Percentiles rank a stretch among this genome's conserved stretches.
phyloP scores from a whole-genome alignment of 2,888 invertebrate genomes.

The Himalopsyche anomala region DNA sequence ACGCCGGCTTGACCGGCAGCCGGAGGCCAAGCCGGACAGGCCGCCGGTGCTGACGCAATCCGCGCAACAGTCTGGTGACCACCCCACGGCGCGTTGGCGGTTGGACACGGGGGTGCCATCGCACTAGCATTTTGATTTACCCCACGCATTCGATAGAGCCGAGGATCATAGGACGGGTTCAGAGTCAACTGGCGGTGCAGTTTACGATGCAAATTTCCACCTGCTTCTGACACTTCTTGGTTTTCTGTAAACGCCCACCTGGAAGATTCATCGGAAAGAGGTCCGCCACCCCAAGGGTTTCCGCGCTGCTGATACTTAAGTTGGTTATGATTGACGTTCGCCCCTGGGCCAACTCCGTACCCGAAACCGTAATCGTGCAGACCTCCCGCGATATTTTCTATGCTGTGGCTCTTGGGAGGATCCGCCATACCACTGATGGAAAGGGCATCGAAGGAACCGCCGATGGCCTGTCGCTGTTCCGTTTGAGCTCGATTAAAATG shows the following conservation, averaged over 20 bases:
- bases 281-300: constrained; percentile 55
- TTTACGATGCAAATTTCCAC: constrained; percentile 85
- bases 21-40: constrained; percentile 72
- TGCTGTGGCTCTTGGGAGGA: constrained; percentile 77
- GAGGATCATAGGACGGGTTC: constrained; percentile 88
- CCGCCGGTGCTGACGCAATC: constrained; percentile 84
- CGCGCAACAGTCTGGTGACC: constrained; percentile 80
- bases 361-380: constrained; percentile 64
- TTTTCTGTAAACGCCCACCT: constrained; percentile 54
- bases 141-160: constrained; percentile 75
- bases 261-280: constrained; percentile 30
- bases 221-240: constrained; percentile 68
- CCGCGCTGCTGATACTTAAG: constrained; percentile 67
- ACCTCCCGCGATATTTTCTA: constrained; percentile 74
- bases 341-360: constrained; percentile 7
- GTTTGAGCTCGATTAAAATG: constrained; percentile 76
- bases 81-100: constrained; percentile 65
- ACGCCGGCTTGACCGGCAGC: constrained; percentile 68
- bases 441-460: constrained; percentile 54
- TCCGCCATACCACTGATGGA: constrained; percentile 54
- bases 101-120: constrained; percentile 65
- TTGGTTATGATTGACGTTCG: constrained; percentile 48
- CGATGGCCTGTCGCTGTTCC: constrained; percentile 70
- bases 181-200: constrained; percentile 87
- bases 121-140: constrained; percentile 65